These are phyloP conservation scores for Himantopus leucocephalus DNA, from an alignment of 2,113 vertebrate species.

Conservation along the genomic window DNA sequence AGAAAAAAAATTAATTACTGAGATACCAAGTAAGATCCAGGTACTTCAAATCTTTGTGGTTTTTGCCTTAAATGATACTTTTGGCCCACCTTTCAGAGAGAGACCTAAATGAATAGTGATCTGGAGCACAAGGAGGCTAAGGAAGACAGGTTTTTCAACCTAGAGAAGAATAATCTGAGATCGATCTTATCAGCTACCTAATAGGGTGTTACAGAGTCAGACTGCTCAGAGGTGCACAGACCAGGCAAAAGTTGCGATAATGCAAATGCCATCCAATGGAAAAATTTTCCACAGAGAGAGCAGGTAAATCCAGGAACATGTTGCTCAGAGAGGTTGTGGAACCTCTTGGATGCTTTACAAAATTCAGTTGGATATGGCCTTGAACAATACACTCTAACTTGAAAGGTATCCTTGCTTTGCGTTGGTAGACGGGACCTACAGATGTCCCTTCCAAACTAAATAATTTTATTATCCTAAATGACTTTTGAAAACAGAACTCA, in stretches of 20 bases:
- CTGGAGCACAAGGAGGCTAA: not conserved
- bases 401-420: not conserved
- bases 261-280: not conserved
- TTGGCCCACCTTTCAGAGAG: not conserved
- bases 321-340: not conserved
- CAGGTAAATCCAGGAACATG: accelerated
- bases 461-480: not conserved
- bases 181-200: not conserved
- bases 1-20: too few species aligned
- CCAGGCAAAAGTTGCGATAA: not conserved
- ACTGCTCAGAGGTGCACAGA: not conserved
- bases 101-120: not conserved
- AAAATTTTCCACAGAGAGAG: not conserved
- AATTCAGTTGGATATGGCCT: not conserved
- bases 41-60: not conserved
- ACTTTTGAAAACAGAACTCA: not conserved
- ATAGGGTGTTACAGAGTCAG: not conserved
- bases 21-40: not conserved
- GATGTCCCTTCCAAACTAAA: not conserved
- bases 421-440: not conserved
- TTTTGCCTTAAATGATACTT: not conserved
- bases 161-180: not conserved
- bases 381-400: not conserved
- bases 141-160: not conserved
- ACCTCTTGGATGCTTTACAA: not conserved